Evolutionary conservation across 2,113 vertebrate species (phyloP), one percentile per base, ranked within the genome.

Genomic region (Ramphastos sulfuratus): DNA sequence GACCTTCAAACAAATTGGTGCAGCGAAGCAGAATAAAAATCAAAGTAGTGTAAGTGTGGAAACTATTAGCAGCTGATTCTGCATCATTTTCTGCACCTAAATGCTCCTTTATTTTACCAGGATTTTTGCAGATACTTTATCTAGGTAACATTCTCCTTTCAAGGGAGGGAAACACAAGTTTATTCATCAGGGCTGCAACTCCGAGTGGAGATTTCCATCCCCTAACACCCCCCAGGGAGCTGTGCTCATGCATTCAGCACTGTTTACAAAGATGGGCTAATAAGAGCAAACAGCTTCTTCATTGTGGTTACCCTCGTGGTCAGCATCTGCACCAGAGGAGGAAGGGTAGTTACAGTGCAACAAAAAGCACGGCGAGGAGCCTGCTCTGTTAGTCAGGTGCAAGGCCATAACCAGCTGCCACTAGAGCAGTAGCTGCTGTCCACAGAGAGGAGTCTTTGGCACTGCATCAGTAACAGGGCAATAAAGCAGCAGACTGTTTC

Each of bases 291-390:
- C 48, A 94, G 92, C 96, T 94, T 89, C 83, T 95, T 97, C 97
- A 97, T 96, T 97, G 97, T 97, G 97, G 97, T 93, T 95, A 95
- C 85, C 39, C 67, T 89, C 96, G 97, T 77, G 97, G 97, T 96
- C 71, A 94, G 58, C 91, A 93, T 95, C 60, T 86, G 94, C 91
- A 93, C 79, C 30, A 85, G 91, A 92, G 85, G 86, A 93, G 92
- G 95, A 97, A 92, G 86, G 87, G 86, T 44, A 96, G 91, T 86
- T 93, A 88, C 85, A 46, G 86, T 95, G 91, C 85, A 84, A 35
- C 80, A 91, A 94, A n/a, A 58, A 74, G 92, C 90, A 15, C 28
- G 81, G 69, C 46, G 73, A 74, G 74, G 74, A 86, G 69, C 48
- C 46, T 65, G 80, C 85, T 42, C 35, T 94, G 77, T 24, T 82